Conservation (phyloP, 2,113 vertebrate species). For the Saguinus midas region DNA sequence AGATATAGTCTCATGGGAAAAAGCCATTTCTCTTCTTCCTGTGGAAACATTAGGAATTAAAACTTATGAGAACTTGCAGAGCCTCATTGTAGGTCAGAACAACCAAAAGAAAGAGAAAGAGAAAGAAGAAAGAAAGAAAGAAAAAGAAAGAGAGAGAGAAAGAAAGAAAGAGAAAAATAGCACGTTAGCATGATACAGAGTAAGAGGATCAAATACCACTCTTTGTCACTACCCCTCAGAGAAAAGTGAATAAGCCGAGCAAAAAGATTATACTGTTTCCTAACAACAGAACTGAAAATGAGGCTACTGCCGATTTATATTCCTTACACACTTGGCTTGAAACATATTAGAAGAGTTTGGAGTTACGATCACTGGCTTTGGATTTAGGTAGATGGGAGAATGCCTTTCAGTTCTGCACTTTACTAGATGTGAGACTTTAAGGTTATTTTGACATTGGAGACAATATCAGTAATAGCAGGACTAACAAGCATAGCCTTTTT, state of each 20-base stretch:
- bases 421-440: not conserved
- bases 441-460: not conserved
- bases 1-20: constrained; percentile 30
- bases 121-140: no score
- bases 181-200: not conserved
- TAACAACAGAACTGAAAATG: not conserved
- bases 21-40: constrained; percentile 42
- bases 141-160: not conserved
- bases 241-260: not conserved
- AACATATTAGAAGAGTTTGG: not conserved
- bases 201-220: not conserved
- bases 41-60: constrained; percentile 34
- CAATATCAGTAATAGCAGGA: not conserved
- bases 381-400: not conserved
- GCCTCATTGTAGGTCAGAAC: not conserved
- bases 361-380: not conserved
- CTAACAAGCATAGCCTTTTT: not conserved
- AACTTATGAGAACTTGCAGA: constrained; percentile 30
- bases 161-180: no score
- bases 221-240: not conserved
- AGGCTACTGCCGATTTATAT: not conserved
- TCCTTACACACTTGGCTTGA: not conserved
- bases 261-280: not conserved
- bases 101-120: not conserved
- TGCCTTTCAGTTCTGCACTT: not conserved